Evolutionary conservation across 2,888 invertebrate genomes (phyloP).

Genomic region (Colletes collaris): DNA sequence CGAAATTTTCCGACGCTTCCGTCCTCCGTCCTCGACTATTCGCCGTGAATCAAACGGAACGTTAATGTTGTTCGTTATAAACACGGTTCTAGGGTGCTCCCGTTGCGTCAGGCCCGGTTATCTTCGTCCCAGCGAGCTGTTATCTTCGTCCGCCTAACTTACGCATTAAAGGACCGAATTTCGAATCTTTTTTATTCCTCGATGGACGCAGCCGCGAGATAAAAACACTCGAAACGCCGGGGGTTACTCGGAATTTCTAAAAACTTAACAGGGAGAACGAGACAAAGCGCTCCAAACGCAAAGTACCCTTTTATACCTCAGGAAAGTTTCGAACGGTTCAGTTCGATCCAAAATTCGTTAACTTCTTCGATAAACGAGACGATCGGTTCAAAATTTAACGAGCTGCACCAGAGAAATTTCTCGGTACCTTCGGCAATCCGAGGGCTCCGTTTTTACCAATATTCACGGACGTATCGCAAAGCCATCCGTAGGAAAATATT

Average conservation of each 20-base stretch:
- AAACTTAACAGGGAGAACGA: too few species aligned
- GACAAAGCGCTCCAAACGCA: too few species aligned
- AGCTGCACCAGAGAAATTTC: too few species aligned
- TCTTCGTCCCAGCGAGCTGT: neutral
- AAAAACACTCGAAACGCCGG: neutral
- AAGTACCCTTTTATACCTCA: too few species aligned
- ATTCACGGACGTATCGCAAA: too few species aligned
- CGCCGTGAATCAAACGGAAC: constrained; percentile 1
- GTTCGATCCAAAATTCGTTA: neutral
- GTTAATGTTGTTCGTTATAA: neutral
- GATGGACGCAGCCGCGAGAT: neutral
- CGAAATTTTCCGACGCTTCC: constrained; percentile 40
- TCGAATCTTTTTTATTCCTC: neutral
- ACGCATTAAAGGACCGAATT: neutral
- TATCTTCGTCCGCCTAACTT: neutral
- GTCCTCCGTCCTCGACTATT: constrained; percentile 37
- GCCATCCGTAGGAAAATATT: too few species aligned
- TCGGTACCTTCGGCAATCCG: too few species aligned
- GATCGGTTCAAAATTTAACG: neutral
- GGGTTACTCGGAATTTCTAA: too few species aligned
- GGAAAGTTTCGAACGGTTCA: too few species aligned
- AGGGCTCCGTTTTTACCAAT: too few species aligned
- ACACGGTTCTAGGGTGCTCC: constrained; percentile 32
- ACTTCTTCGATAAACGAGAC: too few species aligned
- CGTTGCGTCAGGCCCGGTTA: constrained; percentile 37